These are phyloP conservation scores for Aricia artaxerxes DNA, from an alignment of 2,888 invertebrate species.

Conservation along the genomic window DNA sequence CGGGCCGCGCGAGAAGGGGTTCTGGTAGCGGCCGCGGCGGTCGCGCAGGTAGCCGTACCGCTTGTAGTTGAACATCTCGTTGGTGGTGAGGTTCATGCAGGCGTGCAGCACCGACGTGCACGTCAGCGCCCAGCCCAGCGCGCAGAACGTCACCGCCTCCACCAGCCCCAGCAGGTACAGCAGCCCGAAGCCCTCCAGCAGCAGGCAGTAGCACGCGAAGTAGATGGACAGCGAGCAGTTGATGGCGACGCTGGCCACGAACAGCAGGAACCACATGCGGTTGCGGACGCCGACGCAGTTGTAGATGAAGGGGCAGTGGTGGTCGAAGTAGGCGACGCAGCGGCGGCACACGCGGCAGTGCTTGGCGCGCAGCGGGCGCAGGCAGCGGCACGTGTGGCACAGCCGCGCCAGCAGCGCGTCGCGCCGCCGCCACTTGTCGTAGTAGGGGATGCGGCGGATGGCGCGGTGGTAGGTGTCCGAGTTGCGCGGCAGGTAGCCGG, in stretches of 20 bases:
- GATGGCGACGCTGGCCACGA: slow-evolving; percentile 92
- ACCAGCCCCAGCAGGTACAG: slow-evolving; percentile 91
- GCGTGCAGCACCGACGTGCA: slow-evolving; percentile 94
- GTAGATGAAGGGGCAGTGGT: slow-evolving; percentile 97
- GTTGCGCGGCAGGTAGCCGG: slow-evolving; percentile 93
- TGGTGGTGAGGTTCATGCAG: slow-evolving; percentile 95
- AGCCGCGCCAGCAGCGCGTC: slow-evolving; percentile 89
- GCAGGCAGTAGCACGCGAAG: slow-evolving; percentile 91
- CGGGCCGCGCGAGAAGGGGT: slow-evolving; percentile 95
- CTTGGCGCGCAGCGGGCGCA: slow-evolving; percentile 91
- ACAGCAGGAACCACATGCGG: slow-evolving; percentile 95
- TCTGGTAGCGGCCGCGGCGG: slow-evolving; percentile 92
- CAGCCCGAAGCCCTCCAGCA: slow-evolving; percentile 91
- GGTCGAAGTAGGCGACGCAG: slow-evolving; percentile 94
- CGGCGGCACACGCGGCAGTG: slow-evolving; percentile 96
- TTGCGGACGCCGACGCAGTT: slow-evolving; percentile 96
- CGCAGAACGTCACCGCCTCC: slow-evolving; percentile 91
- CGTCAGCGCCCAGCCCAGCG: slow-evolving; percentile 92
- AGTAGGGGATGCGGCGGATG: slow-evolving; percentile 95
- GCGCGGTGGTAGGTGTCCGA: slow-evolving; percentile 94
- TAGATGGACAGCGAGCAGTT: slow-evolving; percentile 94
- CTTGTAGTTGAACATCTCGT: slow-evolving; percentile 97
- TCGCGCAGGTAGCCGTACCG: slow-evolving; percentile 94
- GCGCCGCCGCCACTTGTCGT: slow-evolving; percentile 94
- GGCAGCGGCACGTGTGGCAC: slow-evolving; percentile 94